A percentile compares a stretch with the other conserved stretches of the same genome.
Conservation (phyloP, 2,113 vertebrate species). For the Donacobius atricapilla region DNA sequence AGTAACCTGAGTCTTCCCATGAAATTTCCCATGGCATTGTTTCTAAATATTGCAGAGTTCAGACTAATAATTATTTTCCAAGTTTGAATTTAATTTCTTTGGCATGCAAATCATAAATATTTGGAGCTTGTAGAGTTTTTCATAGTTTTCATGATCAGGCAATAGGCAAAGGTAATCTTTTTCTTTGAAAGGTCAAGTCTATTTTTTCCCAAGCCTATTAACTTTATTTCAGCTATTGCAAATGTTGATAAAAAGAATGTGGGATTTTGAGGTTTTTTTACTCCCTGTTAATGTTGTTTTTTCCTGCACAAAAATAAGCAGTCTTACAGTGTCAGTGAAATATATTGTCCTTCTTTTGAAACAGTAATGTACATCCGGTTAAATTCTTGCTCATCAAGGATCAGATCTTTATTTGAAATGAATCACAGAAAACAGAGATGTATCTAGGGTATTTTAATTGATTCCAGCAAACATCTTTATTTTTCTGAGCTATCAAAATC, state of each 20-base stretch:
- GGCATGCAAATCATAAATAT: neutral
- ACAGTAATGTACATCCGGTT: neutral
- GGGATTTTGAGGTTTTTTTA: too few relatives aligned
- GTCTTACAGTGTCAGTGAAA: neutral
- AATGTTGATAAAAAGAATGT: neutral
- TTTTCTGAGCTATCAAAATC: neutral
- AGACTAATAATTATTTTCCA: neutral
- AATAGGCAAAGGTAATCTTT: neutral
- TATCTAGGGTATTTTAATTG: neutral
- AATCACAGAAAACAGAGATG: neutral
- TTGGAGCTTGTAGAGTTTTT: neutral
- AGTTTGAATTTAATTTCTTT: neutral
- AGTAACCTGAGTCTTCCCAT: rapidly evolving
- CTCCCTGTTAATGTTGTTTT: neutral
- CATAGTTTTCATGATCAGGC: neutral
- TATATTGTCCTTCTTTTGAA: neutral
- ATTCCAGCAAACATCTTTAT: neutral
- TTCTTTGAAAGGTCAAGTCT: neutral
- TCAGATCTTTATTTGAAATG: neutral
- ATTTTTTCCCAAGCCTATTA: neutral
- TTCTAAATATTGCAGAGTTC: neutral
- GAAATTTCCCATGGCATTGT: neutral
- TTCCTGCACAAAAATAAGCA: neutral
- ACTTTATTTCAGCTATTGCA: neutral
- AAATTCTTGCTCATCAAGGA: neutral